Percentiles rank a stretch among this genome's conserved stretches.
These are phyloP conservation scores for Scomber japonicus DNA, from an alignment of 2,113 vertebrate species.

Conservation along the genomic window DNA sequence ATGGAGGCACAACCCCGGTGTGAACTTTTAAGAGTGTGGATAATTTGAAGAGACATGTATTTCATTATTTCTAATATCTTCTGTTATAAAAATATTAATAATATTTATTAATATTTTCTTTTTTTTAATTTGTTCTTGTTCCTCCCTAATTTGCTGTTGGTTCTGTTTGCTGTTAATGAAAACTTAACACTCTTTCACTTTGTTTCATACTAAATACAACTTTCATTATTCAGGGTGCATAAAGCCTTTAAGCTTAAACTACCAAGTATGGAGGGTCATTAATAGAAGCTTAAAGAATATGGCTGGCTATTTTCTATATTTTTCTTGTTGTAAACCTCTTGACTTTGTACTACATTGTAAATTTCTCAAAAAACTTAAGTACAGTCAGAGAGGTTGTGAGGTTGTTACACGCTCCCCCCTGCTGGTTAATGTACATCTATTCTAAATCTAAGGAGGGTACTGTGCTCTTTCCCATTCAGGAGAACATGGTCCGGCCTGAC, in stretches of 20 bases:
- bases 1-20: no score
- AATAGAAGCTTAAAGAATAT: not conserved
- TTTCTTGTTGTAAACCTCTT: no score
- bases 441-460: no score
- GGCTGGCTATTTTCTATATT: no score
- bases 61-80: not conserved
- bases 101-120: not conserved
- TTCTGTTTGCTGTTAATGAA: conserved; percentile 4
- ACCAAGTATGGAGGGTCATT: conserved; percentile 8
- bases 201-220: conserved; percentile 26
- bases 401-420: no score
- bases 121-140: not conserved
- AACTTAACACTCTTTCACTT: not conserved
- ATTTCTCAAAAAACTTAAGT: no score
- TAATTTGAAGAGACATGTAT: not conserved
- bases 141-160: not conserved
- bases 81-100: not conserved
- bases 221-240: not conserved
- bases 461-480: no score
- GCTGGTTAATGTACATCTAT: no score
- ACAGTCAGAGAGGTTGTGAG: no score
- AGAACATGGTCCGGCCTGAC: no score
- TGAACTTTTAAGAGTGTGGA: no score
- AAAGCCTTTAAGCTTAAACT: conserved; percentile 13
- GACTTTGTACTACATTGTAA: no score